Evolutionary conservation across 2,113 vertebrate genomes (phyloP), one percentile per base, ranked within the genome.

Genomic region (Drymodes brunneopygia): DNA sequence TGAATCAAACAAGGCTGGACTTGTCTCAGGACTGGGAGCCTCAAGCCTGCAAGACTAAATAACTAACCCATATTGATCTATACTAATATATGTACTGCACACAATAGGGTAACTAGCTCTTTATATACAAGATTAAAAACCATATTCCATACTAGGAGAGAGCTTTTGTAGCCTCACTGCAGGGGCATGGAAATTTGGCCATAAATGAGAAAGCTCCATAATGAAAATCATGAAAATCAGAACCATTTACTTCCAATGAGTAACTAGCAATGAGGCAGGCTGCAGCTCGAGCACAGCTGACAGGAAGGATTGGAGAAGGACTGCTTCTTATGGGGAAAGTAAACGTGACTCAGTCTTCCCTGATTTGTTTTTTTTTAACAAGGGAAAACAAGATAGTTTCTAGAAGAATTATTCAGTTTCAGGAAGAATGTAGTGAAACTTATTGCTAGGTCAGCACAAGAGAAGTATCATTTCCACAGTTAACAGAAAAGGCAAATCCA

Each of bases 211-310:
- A 92, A 90, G 36, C 22, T 73, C 57, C 38, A 60, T 82, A 85
- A 88, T 71, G 51, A 92, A 93, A 94, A 90, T 95, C 66, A 88
- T 71, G 51, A 92, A 93, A 94, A 90, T 95, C 66, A 91, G 78
- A 85, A 72, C 19, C 15, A 62, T 82, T 87, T 25, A 65, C n/a
- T 40, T 65, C 50, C 31, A 71, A 33, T 21, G 44, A 83, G 44
- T 64, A 67, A 56, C 40, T 7, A 48, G n/a, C 36, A 77, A 21
- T 14, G 78, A 87, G 42, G 27, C 2, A 9, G 67, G 24, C 50
- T 53, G 56, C 24, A 73, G 36, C 62, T 75, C 15, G 14, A 84
- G 56, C 60, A 62, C 44, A 62, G 78, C 51, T 81, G 70, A 85
- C 45, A 79, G 62, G 45, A 93, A 92, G 50, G 42, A 47, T 0